These are phyloP conservation scores for Perithous albicinctus DNA, from an alignment of 2,888 invertebrate species.

Conservation along the genomic window DNA sequence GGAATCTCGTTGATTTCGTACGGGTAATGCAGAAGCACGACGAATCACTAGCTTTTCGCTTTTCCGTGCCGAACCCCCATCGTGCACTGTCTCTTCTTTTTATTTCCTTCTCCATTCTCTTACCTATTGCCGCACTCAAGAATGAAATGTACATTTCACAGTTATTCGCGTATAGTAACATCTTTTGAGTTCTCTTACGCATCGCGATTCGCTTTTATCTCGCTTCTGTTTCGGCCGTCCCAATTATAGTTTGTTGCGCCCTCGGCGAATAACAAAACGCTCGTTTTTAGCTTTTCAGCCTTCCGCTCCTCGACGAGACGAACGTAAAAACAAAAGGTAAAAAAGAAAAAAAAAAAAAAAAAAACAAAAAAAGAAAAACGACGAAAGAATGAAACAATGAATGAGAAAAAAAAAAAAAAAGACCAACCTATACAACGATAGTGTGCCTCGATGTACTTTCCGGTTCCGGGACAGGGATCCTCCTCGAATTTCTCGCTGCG, in stretches of 20 bases:
- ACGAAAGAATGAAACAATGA: slow-evolving; percentile 2
- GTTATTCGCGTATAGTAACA: slow-evolving; percentile 4
- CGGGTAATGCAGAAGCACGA: slow-evolving; percentile 3
- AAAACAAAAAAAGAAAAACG: slow-evolving; percentile 57
- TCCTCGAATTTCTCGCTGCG: slow-evolving; percentile 85
- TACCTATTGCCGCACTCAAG: neutral
- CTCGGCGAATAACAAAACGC: slow-evolving; percentile 3
- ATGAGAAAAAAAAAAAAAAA: slow-evolving; percentile 60
- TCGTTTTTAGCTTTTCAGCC: slow-evolving; percentile 32
- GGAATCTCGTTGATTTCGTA: neutral
- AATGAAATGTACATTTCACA: slow-evolving; percentile 35
- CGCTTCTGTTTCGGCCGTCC: slow-evolving; percentile 11
- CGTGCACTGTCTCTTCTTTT: neutral
- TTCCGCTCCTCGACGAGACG: slow-evolving; percentile 55
- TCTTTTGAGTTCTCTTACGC: slow-evolving; percentile 13
- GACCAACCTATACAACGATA: slow-evolving; percentile 86
- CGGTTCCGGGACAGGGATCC: slow-evolving; percentile 87
- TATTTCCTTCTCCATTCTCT: neutral
- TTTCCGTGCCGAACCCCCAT: neutral
- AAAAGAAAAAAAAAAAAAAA: too few species aligned
- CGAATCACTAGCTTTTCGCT: neutral
- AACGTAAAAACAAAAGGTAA: too few species aligned
- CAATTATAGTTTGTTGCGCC: slow-evolving; percentile 41
- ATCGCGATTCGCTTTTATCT: slow-evolving; percentile 38
- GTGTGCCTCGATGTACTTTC: slow-evolving; percentile 88